These are phyloP conservation scores for Equus przewalskii DNA, from an alignment of 2,113 vertebrate species.

Conservation along the genomic window DNA sequence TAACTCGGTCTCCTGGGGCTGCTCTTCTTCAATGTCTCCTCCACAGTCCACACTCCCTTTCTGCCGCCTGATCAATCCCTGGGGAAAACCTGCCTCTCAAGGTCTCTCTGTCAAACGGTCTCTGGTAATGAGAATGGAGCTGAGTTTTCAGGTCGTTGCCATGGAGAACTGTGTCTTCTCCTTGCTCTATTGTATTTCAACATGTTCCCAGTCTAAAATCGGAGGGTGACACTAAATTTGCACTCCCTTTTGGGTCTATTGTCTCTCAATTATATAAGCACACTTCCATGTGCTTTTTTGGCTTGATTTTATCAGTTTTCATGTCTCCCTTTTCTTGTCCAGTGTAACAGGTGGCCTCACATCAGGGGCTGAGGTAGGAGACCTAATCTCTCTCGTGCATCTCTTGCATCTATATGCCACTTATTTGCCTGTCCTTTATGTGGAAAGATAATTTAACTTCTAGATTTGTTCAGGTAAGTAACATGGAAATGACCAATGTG, in stretches of 20 bases:
- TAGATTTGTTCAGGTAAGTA: background rate
- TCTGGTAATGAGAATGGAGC: background rate
- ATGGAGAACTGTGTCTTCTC: constrained; percentile 48
- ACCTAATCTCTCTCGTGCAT: background rate
- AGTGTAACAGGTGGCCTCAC: background rate
- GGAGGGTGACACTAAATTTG: background rate
- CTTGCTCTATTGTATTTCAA: background rate
- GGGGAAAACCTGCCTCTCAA: background rate
- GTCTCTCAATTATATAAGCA: constrained; percentile 2
- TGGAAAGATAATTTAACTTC: background rate
- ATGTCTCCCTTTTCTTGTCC: background rate
- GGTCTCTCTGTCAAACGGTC: constrained; percentile 36
- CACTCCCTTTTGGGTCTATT: background rate
- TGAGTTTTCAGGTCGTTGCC: constrained; percentile 56
- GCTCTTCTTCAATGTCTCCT: background rate
- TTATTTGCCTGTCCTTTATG: background rate
- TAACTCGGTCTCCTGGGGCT: background rate
- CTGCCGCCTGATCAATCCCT: background rate
- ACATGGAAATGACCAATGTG: background rate
- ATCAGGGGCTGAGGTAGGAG: background rate
- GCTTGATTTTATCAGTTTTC: background rate
- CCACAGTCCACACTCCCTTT: background rate
- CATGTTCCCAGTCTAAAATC: background rate
- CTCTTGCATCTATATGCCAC: background rate
- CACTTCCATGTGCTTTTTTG: background rate